Evolutionary conservation across 2,797 vertebrate genomes (phyloP), one percentile per base, ranked within the genome.

Genomic region (Aselliscus stoliczkanus): DNA sequence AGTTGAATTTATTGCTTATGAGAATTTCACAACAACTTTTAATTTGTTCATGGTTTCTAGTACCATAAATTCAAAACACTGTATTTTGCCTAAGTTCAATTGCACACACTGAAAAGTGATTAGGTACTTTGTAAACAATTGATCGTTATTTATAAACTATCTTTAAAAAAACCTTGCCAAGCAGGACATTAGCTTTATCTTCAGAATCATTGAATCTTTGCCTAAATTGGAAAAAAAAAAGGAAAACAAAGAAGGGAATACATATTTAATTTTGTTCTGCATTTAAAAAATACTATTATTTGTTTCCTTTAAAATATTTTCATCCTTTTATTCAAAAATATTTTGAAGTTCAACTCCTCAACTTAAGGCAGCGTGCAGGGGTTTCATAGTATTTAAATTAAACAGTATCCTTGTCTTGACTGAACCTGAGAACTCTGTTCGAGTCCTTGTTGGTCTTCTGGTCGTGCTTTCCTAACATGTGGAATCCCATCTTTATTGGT

Each of bases 391-490:
- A 52, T 76, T 76, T 64, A 79, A 76, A 83, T 80, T 98, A 95
- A 52, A 88, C 31, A 34, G 37, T 83, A 56, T 7, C 52, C n/a
- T 85, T 95, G 64, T 97, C 98, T 86, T 98, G 97, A 64, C 98
- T 98, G 93, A 99, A 95, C 15, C 98, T 97, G n/a, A n/a, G n/a
- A 98, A 98, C 97, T 97, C 97, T 4, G 99, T 98, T 1, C 99
- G 98, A 0, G 99, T 99, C 60, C 99, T 98, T 0, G 99, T 99
- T 3, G 99, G 99, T 75, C 99, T 98, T 69, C 99, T 99, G 17
- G 99, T 99, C 99, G 99, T 99, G 96, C 99, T 99, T 97, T 99
- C 14, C 98, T 98, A 77, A 99, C 98, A 97, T 99, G 99, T 1
- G 99, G 99, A 94, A 99, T 97, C 96, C 99, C 99, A 29, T 99